Base-by-base conservation (phyloP, 2,888 invertebrate species). In the Melanargia galathea region DNA sequence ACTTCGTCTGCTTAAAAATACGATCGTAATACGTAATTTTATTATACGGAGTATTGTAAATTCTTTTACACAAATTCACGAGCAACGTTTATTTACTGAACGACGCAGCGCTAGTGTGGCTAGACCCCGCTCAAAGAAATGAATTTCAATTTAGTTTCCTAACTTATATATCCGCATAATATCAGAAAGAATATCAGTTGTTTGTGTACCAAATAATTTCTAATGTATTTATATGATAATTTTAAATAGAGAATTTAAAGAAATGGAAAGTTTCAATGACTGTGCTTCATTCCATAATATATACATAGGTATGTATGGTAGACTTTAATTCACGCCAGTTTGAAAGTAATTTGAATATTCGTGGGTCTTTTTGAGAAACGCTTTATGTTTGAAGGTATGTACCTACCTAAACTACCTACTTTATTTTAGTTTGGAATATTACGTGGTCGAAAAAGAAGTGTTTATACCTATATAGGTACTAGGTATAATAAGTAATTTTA, bases 111-210 rank as follows among this genome's bases (percentile, higher is more conserved):
- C 18, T 6, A 2, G 3, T 40, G 3, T 40, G 24, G 16, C 18
- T 45, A 56, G 43, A 56, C 4, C 56, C 24, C 18, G 43, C 18
- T 56, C 56, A 45, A 56, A 18, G 45, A 43, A 18, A 26, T 45
- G 22, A 30, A 24, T 56, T 56, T 30, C 30, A 30, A 26, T 56
- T 45, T 56, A 56, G 11, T 56, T 55, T 55, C 16, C 13, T 16
- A n/a, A n/a, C n/a, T n/a, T n/a, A n/a, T n/a, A 30, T 45, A 16
- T 18, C 30, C 30, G 43, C 45, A 8, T 45, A 45, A 11, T 26
- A 46, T 38, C n/a, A 35, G 40, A 40, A 6, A 5, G n/a, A 40
- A 56, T 45, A 40, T 43, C 30, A 45, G 11, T 56, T 45, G 45
- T 24, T 40, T 16, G 54, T 40, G 38, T 24, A n/a, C n/a, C n/a